Percentiles rank a stretch among this genome's conserved stretches.
Conservation (phyloP, 2,797 vertebrate species). For the Brotula barbata region DNA sequence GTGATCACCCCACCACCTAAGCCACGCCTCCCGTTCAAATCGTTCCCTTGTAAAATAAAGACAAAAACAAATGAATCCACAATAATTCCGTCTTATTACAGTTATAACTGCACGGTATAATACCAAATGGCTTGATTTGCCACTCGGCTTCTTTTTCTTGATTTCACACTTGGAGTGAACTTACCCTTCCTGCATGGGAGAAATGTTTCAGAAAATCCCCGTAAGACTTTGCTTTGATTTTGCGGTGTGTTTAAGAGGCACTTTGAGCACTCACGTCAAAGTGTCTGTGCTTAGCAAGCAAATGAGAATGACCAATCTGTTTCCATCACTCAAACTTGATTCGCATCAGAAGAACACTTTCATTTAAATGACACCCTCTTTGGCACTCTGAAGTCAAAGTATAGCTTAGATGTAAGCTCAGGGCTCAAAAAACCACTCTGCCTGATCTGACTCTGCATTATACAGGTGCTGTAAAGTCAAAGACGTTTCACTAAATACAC, state of each 20-base stretch:
- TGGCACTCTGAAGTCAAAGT: slow-evolving; percentile 2
- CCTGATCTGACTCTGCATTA: slow-evolving; percentile 1
- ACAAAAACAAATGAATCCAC: too few species aligned
- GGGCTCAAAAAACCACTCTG: neutral
- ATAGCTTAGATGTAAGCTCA: neutral
- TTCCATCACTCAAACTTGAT: slow-evolving; percentile 19
- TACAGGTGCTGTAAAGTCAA: neutral
- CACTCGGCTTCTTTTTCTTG: slow-evolving; percentile 2
- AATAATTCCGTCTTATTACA: too few species aligned
- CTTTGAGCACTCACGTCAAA: slow-evolving; percentile 40
- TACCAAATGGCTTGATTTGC: neutral
- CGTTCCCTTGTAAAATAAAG: too few species aligned
- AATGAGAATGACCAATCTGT: slow-evolving; percentile 21
- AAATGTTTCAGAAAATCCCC: slow-evolving; percentile 30
- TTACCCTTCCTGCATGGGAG: slow-evolving; percentile 29
- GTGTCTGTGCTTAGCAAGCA: slow-evolving; percentile 25
- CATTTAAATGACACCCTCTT: neutral
- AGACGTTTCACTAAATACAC: slow-evolving; percentile 6
- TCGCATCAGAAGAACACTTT: slow-evolving; percentile 20
- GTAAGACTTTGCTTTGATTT: slow-evolving; percentile 31
- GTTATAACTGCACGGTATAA: too few species aligned
- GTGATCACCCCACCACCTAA: too few species aligned
- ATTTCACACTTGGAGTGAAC: slow-evolving; percentile 26
- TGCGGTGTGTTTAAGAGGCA: slow-evolving; percentile 28
- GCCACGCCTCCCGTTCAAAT: too few species aligned